Evolutionary conservation across 2,888 invertebrate genomes (phyloP).

Genomic region (Eupsilia transversa): DNA sequence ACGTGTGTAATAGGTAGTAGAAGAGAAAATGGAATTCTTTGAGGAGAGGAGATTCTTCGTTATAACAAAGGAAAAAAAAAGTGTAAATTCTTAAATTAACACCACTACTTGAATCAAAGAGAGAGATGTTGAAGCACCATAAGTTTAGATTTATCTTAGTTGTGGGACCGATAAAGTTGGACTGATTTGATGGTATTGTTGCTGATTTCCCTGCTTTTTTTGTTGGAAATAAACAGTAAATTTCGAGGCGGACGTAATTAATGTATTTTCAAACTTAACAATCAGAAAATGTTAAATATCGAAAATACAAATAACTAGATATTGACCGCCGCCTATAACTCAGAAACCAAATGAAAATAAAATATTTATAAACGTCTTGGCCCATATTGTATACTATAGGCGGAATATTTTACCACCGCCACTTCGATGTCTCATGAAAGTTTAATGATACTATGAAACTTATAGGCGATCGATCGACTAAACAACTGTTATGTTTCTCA

Average conservation of each 20-base stretch:
- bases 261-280: background rate
- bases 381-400: slow-evolving; percentile 32
- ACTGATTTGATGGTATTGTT: background rate
- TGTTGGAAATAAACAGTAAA: background rate
- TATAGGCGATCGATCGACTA: slow-evolving; percentile 63
- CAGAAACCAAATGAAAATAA: slow-evolving; percentile 23
- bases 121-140: background rate
- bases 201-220: background rate
- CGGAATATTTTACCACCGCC: slow-evolving; percentile 52
- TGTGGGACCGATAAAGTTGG: background rate
- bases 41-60: no score
- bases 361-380: slow-evolving; percentile 45
- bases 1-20: no score
- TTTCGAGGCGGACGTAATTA: background rate
- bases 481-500: slow-evolving; percentile 47
- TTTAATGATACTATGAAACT: slow-evolving; percentile 71
- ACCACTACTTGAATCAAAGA: background rate
- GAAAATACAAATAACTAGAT: background rate
- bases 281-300: background rate
- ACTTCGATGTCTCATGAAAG: slow-evolving; percentile 72
- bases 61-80: slow-evolving; percentile 2
- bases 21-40: no score
- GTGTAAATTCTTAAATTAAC: background rate
- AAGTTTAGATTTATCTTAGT: background rate
- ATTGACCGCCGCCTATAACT: background rate